Evolutionary conservation across 2,797 vertebrate genomes (phyloP).

Genomic region (Apodemus agrarius): DNA sequence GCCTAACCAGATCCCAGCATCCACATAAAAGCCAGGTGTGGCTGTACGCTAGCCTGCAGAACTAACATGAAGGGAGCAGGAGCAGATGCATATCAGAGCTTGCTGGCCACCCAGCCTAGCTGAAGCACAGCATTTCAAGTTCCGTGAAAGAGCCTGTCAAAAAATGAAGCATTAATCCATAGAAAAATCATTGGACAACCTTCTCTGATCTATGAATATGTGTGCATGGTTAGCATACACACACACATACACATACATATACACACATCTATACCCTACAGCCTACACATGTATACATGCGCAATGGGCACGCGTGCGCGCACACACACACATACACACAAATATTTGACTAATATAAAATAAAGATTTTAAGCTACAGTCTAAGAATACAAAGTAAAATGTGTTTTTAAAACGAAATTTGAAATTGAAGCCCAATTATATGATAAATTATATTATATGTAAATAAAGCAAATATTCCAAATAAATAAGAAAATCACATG

Average conservation of each 20-base stretch:
- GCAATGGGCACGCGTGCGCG: no score
- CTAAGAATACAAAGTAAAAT: not conserved
- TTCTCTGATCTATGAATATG: not conserved
- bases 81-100: not conserved
- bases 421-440: not conserved
- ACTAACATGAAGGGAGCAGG: not conserved
- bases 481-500: not conserved
- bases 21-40: not conserved
- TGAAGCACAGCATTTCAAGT: not conserved
- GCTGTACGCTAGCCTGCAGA: not conserved
- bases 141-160: not conserved
- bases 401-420: not conserved
- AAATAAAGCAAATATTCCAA: not conserved
- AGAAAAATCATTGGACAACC: not conserved
- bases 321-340: not conserved
- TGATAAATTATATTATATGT: not conserved
- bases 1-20: not conserved
- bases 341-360: not conserved
- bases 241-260: not conserved
- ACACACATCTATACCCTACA: not conserved
- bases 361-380: not conserved
- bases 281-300: no score
- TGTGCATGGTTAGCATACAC: not conserved
- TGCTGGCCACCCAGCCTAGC: not conserved
- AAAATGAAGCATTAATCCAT: not conserved